Evolutionary conservation across 2,113 vertebrate species (phyloP), one percentile per base, ranked within the genome.

Genomic region (Sinocyclocheilus grahami): DNA sequence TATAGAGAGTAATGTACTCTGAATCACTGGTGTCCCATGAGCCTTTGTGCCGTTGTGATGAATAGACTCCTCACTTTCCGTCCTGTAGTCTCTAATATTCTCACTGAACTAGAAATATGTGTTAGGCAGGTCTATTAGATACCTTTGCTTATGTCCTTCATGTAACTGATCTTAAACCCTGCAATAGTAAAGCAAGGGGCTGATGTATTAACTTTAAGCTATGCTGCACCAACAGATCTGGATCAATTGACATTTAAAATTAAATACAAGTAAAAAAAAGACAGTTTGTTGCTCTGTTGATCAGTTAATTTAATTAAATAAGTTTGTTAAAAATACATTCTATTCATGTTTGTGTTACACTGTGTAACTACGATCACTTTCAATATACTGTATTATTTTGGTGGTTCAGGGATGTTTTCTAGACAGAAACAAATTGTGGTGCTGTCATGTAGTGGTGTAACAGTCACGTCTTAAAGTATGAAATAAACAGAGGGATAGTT

Each of bases 161-260:
- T 83, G 72, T 85, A 83, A 84, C 16, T 85, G 12, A 91, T 84
- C 60, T 79, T 90, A 82, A 90, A 48, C 91, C 90, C 92, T 93
- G 93, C 90, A 91, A 89, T 65, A 88, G 82, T 87, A 90, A 88
- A 78, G 85, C 88, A 75, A 88, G 80, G 72, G 92, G 90, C 89
- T 93, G 94, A 94, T 93, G 93, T 94, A 93, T 93, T 91, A 87
- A 91, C 90, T 91, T 55, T 85, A 85, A 85, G 46, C 90, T 85
- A 69, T 79, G 87, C 86, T 87, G 14, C 12, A 30, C 77, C 87
- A 89, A 69, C 16, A 79, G 84, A 85, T 88, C 75, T 82, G 85
- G 85, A 85, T 90, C 85, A 74, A 88, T 71, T 77, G 87, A 89
- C 71, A 81, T 55, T 86, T 71, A 60, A 83, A 89, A 79, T 86